These are phyloP conservation scores for Pissodes strobi DNA, from an alignment of 1,140 invertebrate genomes.

Conservation along the genomic window DNA sequence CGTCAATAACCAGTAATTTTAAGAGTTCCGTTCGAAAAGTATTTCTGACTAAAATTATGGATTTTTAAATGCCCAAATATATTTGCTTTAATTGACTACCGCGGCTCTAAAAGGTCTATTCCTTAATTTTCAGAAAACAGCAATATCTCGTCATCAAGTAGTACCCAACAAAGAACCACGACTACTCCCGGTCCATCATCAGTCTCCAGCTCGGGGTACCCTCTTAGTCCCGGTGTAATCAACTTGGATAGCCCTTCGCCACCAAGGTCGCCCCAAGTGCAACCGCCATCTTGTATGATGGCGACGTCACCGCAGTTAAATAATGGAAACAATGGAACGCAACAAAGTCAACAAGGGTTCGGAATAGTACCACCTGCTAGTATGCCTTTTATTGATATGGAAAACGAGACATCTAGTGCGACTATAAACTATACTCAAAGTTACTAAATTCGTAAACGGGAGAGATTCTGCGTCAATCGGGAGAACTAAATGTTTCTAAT, in stretches of 20 bases:
- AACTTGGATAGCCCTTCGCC: conserved; percentile 64
- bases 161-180: conserved; percentile 54
- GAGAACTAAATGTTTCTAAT: too few relatives aligned
- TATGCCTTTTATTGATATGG: conserved; percentile 47
- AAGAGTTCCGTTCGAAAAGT: too few relatives aligned
- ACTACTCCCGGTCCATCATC: conserved; percentile 55
- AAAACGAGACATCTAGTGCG: conserved; percentile 39
- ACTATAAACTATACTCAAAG: conserved; percentile 22
- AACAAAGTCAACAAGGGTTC: conserved; percentile 23
- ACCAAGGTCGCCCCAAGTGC: conserved; percentile 51
- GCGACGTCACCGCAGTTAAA: conserved; percentile 1
- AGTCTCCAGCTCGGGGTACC: conserved; percentile 63
- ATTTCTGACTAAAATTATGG: too few relatives aligned
- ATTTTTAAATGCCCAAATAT: too few relatives aligned
- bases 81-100: too few relatives aligned
- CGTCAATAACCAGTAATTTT: too few relatives aligned
- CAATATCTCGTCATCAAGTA: conserved; percentile 43
- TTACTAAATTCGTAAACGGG: too few relatives aligned
- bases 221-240: conserved; percentile 58
- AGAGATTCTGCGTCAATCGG: too few relatives aligned
- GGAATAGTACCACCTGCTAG: conserved; percentile 6
- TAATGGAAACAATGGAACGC: conserved; percentile 22
- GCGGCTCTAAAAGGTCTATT: too few relatives aligned
- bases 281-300: conserved; percentile 41
- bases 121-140: conserved; percentile 26